Conservation (phyloP, 2,113 vertebrate species). For the Oreotrochilus melanogaster region DNA sequence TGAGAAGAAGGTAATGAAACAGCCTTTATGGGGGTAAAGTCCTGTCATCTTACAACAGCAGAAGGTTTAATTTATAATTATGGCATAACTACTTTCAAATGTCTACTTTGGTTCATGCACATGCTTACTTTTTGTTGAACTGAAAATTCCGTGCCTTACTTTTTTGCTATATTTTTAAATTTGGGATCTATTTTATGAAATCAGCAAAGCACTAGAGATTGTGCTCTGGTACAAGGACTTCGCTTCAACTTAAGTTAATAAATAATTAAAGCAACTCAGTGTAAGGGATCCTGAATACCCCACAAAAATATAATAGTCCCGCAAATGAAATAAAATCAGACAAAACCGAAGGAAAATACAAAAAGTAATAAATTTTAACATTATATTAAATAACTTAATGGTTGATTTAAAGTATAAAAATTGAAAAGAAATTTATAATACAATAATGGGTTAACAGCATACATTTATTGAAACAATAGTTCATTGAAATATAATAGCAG, state of each 20-base stretch:
- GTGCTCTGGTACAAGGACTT: neutral
- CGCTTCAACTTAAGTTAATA: neutral
- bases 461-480: neutral
- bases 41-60: neutral
- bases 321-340: neutral
- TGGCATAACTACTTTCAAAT: neutral
- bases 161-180: neutral
- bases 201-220: neutral
- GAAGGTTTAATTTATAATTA: neutral
- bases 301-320: neutral
- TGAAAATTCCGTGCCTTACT: neutral
- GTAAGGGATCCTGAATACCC: neutral
- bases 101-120: neutral
- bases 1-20: neutral
- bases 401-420: neutral
- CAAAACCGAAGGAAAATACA: neutral
- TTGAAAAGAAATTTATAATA: neutral
- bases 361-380: neutral
- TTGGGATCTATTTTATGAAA: neutral
- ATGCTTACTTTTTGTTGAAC: neutral
- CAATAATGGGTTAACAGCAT: neutral
- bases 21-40: neutral
- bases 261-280: neutral
- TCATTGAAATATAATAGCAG: neutral
- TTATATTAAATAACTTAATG: neutral